Evolutionary conservation across 2,888 invertebrate genomes (phyloP).

Genomic region (Euzetes globulus): DNA sequence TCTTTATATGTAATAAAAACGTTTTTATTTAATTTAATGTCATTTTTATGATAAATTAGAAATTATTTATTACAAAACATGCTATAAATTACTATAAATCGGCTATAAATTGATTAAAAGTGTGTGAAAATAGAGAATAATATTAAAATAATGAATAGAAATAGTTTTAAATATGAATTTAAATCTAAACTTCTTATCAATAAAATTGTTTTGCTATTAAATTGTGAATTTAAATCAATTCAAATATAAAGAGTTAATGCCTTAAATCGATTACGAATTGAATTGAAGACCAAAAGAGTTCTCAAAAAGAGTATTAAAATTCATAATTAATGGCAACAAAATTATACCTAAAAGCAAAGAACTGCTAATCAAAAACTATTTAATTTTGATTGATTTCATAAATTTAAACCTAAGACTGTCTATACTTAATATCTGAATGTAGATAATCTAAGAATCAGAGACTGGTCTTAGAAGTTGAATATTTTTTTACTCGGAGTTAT

Average conservation of each 20-base stretch:
- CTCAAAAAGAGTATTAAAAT: not conserved
- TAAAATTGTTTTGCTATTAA: not conserved
- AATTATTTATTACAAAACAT: not conserved
- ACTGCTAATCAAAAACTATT: not conserved
- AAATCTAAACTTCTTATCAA: no score
- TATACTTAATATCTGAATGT: no score
- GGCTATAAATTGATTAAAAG: slow-evolving; percentile 7
- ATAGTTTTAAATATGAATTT: not conserved
- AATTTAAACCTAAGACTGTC: no score
- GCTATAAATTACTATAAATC: not conserved
- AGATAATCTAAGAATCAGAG: no score
- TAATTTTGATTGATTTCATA: slow-evolving; percentile 11
- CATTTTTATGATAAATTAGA: not conserved
- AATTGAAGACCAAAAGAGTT: no score
- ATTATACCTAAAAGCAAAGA: not conserved
- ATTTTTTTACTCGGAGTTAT: no score
- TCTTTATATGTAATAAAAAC: no score
- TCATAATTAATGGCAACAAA: not conserved
- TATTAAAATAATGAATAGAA: not conserved
- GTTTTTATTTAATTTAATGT: not conserved
- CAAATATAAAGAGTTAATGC: no score
- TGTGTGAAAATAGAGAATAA: not conserved
- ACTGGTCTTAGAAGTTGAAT: no score
- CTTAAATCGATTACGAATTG: no score
- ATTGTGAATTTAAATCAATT: not conserved